Evolutionary conservation across 2,888 invertebrate species (phyloP), one percentile per base, ranked within the genome.

Genomic region (Diplazon laetatorius): DNA sequence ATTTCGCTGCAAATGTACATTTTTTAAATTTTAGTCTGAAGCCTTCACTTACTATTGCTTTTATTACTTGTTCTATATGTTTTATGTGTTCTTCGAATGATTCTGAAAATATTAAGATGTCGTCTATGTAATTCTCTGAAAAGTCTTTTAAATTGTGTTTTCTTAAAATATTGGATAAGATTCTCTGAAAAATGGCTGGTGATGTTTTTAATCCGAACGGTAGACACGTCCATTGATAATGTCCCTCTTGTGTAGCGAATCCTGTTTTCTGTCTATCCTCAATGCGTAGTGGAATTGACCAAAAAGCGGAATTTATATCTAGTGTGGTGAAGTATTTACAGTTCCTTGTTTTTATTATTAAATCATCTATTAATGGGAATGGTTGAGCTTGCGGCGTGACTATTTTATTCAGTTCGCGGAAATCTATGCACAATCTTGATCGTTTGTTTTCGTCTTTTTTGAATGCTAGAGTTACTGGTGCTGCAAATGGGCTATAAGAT

Each of bases 361-460:
- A 14, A 39, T 82, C 82, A 46, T 78, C 66, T 37, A 80, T 80
- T 60, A 59, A 63, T 5, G 82, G 78, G 57, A 82, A 76, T 9
- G 80, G 82, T 76, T 81, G 74, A 2, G 59, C 59, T 59, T 82
- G 74, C 12, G 77, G 59, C 25, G 71, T 74, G 52, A 75, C 39
- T 42, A 69, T 57, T 72, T 77, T 59, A 59, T 77, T 81, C 14
- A 65, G 35, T 50, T 65, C 65, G 65, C 6, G 30, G 6, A 30
- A 30, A 30, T 30, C 30, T 30, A 75, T 79, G 52, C 82, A 83
- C 68, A 83, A 52, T 75, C 80, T 77, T 18, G 75, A 75, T 63
- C 62, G 78, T 62, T 65, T 70, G 16, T 74, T 72, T 63, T 82
- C 83, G 22, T 82, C 82, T 71, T 70, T 74, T 74, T 81, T 76